A percentile compares a stretch with the other conserved stretches of the same genome.
These are phyloP conservation scores for Dreissena polymorpha DNA, from an alignment of 1,140 invertebrate genomes.

Conservation along the genomic window DNA sequence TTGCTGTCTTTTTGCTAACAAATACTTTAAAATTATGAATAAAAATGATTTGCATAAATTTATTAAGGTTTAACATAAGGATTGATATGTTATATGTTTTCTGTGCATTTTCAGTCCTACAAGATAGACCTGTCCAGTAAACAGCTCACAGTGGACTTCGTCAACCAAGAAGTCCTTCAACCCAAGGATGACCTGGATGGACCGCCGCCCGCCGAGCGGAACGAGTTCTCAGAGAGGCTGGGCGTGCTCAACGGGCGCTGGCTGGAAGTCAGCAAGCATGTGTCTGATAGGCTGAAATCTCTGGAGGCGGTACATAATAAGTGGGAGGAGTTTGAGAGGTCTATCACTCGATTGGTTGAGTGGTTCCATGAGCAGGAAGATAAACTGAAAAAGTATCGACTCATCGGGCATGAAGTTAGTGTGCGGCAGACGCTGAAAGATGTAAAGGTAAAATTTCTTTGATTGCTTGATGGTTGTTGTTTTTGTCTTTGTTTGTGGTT, in stretches of 20 bases:
- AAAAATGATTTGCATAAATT: too few relatives aligned
- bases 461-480: too few relatives aligned
- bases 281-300: conserved; percentile 68
- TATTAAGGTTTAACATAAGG: too few relatives aligned
- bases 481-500: too few relatives aligned
- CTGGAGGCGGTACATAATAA: conserved; percentile 68
- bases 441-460: conserved; percentile 68
- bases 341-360: conserved; percentile 59
- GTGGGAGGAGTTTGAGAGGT: conserved; percentile 75
- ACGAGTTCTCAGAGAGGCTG: conserved; percentile 74
- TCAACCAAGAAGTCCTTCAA: conserved; percentile 73
- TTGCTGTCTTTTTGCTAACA: too few relatives aligned
- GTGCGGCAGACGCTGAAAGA: conserved; percentile 75
- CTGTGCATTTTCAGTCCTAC: conserved; percentile 66
- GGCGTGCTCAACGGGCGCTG: conserved; percentile 72
- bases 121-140: conserved; percentile 75
- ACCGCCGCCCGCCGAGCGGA: conserved; percentile 50
- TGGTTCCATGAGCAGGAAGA: conserved; percentile 76
- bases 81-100: background rate
- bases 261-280: conserved; percentile 64
- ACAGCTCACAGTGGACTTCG: conserved; percentile 77
- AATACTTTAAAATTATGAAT: too few relatives aligned
- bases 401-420: conserved; percentile 74
- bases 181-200: conserved; percentile 51
- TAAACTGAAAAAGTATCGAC: conserved; percentile 69